A percentile compares a stretch with the other conserved stretches of the same genome.
Conservation (phyloP, 2,888 invertebrate species). For the Mystacides longicornis region DNA sequence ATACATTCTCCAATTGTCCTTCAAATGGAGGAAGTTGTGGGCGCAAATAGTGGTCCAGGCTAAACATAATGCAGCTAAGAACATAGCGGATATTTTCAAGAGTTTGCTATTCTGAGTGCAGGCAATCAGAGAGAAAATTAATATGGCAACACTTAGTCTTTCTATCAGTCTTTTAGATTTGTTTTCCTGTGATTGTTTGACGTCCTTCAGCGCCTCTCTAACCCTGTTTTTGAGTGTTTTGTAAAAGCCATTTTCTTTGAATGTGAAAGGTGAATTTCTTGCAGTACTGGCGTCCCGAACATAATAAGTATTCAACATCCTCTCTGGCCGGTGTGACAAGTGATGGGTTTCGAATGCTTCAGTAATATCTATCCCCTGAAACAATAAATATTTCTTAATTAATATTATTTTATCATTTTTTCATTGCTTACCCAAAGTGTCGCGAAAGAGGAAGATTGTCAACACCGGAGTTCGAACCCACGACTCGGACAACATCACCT, state of each 20-base stretch:
- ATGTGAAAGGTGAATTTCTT: conserved; percentile 65
- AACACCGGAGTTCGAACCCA: no score
- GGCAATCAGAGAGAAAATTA: conserved; percentile 6
- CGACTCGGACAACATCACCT: no score
- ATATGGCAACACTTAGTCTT: conserved; percentile 27
- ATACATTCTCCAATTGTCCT: conserved; percentile 71
- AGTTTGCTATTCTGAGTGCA: conserved; percentile 31
- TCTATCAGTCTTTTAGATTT: conserved; percentile 37
- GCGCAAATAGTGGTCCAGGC: conserved; percentile 53
- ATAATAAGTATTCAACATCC: conserved; percentile 55
- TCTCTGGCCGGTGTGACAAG: conserved; percentile 49
- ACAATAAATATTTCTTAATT: background rate
- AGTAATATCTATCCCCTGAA: conserved; percentile 68
- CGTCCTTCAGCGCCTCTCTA: conserved; percentile 47
- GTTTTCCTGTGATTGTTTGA: conserved; percentile 37
- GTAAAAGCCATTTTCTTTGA: conserved; percentile 68
- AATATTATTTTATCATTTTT: no score
- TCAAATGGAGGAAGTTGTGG: conserved; percentile 73
- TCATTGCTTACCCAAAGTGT: no score
- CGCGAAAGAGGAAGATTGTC: no score
- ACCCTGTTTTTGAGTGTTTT: conserved; percentile 57
- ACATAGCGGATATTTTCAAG: background rate
- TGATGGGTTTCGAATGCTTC: conserved; percentile 74
- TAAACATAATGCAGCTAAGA: conserved; percentile 47
- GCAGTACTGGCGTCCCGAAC: conserved; percentile 54